A percentile compares a stretch with the other conserved stretches of the same genome.
phyloP scores from a whole-genome alignment of 2,888 invertebrate genomes.

The Lasioglossum figueresi region DNA sequence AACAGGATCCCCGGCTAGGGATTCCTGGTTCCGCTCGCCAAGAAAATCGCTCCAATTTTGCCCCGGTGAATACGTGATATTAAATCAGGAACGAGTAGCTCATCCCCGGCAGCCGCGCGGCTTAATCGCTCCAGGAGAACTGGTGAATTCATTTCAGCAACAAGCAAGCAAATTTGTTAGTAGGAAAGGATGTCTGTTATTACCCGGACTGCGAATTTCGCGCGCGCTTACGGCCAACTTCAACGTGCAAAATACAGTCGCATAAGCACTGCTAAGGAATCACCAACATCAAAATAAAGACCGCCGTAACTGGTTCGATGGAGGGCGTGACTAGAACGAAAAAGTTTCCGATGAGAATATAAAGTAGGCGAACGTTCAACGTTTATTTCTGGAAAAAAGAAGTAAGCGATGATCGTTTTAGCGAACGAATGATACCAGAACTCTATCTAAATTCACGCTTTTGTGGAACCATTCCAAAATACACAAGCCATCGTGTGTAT shows the following conservation, averaged over 20 bases:
- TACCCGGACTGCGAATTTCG: slow-evolving; percentile 7
- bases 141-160: slow-evolving; percentile 52
- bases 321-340: neutral
- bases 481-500: neutral
- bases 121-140: slow-evolving; percentile 56
- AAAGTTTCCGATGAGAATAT: neutral
- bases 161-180: slow-evolving; percentile 47
- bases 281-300: neutral
- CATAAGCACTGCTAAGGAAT: neutral
- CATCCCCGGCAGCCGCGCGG: slow-evolving; percentile 27
- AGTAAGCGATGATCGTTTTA: neutral
- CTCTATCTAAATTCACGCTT: neutral
- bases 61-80: slow-evolving; percentile 62
- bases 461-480: neutral
- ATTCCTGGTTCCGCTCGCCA: slow-evolving; percentile 46
- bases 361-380: neutral
- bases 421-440: neutral
- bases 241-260: neutral
- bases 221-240: neutral
- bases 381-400: neutral
- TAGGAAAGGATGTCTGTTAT: slow-evolving; percentile 48
- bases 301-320: neutral
- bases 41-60: slow-evolving; percentile 65
- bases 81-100: slow-evolving; percentile 48
- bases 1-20: slow-evolving; percentile 48